phyloP scores from a whole-genome alignment of 2,888 invertebrate species.

The Erebia ligea region DNA sequence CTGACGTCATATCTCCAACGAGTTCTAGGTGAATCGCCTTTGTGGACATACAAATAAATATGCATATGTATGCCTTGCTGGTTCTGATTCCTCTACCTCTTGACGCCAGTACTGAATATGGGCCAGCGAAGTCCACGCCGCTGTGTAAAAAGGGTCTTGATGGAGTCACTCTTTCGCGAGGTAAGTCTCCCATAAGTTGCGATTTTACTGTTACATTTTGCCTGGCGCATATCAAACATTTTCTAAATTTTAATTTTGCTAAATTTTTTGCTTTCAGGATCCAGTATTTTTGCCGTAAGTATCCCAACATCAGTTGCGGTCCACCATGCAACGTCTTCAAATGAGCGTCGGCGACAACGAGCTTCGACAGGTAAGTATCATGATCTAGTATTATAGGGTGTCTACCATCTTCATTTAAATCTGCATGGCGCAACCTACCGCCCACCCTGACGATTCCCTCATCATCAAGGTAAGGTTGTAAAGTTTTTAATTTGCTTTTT shows the following conservation, averaged over 20 bases:
- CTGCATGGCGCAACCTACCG: too few species aligned
- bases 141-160: conserved; percentile 23
- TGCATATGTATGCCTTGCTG: conserved; percentile 43
- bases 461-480: too few species aligned
- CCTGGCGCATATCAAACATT: background rate
- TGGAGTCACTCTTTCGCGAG: conserved; percentile 40
- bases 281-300: conserved; percentile 46
- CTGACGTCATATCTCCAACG: conserved; percentile 38
- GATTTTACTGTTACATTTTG: conserved; percentile 34
- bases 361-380: conserved; percentile 25
- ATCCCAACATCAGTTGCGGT: conserved; percentile 41
- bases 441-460: too few species aligned
- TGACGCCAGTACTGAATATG: conserved; percentile 38
- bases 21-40: conserved; percentile 47
- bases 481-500: too few species aligned
- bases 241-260: conserved; percentile 34
- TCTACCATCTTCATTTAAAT: too few species aligned
- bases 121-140: conserved; percentile 46
- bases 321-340: conserved; percentile 41
- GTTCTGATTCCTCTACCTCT: conserved; percentile 44
- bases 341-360: conserved; percentile 34
- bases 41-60: conserved; percentile 46
- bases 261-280: too few species aligned
- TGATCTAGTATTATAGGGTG: too few species aligned
- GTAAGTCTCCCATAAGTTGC: conserved; percentile 48